Base-by-base conservation (phyloP, 2,797 vertebrate genomes). In the Tiaroga cobitis region DNA sequence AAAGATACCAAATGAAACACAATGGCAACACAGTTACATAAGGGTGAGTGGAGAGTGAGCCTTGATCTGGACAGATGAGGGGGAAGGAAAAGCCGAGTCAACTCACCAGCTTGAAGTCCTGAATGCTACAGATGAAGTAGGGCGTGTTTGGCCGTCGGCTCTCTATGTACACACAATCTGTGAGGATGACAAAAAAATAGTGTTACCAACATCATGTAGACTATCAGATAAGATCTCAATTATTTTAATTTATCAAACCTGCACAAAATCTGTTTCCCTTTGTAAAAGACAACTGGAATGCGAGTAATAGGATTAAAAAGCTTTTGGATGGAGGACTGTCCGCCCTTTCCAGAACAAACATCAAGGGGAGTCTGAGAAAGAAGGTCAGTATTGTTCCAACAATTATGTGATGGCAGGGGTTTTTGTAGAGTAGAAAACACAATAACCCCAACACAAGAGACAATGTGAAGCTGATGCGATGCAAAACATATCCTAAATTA, bases 41-140 rank as follows among this genome's bases (percentile, higher is more conserved):
- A 70, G 59, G 16, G 34, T 49, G 43, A 73, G 21, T 2, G 6
- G 37, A 26, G 70, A 32, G 26, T 61, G 21, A 32, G 65, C 37
- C 54, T 26, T n/a, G 82, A 82, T 76, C 26, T 24, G 82, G 86
- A 80, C 29, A 49, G 1, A 79, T 70, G 72, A 85, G 59, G 85
- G 43, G 82, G 63, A 41, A 86, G 68, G 83, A 49, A 65, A 80
- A 74, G 63, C 37, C 43, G 59, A 80, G 65, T 90, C 79, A 92
- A 96, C 98, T 99, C 96, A 99, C 98, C 98, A 99, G 95, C 94
- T 99, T 99, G 96, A 99, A 99, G 95, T 99, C 98, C 96, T 99
- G 98, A 95, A 99, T 99, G 96, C 98, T 99, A 96, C 98, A 99
- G 95, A 99, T 99, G 97, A 99, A 99, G 94, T 99, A 99, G 65